These are phyloP conservation scores for Astreopora myriophthalma DNA, from an alignment of 64 coral and sea anemone species.

Conservation along the genomic window DNA sequence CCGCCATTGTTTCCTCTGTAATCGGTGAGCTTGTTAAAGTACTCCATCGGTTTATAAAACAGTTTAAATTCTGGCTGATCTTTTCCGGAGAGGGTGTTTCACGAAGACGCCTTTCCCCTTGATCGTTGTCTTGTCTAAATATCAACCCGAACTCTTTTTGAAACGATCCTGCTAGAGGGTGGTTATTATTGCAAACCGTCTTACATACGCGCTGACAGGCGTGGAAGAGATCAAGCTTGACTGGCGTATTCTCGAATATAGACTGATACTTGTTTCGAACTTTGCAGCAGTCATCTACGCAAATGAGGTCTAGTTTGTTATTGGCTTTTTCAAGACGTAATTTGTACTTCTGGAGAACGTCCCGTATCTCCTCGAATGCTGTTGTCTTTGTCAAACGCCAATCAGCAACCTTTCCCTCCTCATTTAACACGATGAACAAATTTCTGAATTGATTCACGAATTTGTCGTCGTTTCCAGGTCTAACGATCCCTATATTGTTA, in stretches of 20 bases:
- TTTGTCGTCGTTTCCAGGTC: not conserved
- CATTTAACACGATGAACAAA: slow-evolving; percentile 32
- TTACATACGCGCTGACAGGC: slow-evolving; percentile 34
- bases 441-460: slow-evolving; percentile 35
- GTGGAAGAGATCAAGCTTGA: slow-evolving; percentile 50
- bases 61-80: slow-evolving; percentile 58
- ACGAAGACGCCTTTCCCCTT: not conserved
- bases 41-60: slow-evolving; percentile 34
- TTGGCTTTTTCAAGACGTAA: not conserved
- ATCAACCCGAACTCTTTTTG: slow-evolving; percentile 7
- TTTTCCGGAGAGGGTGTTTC: slow-evolving; percentile 15
- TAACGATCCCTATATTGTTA: slow-evolving; percentile 26
- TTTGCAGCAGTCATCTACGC: slow-evolving; percentile 48
- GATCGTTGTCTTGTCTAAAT: slow-evolving; percentile 50
- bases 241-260: not conserved
- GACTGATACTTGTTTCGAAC: not conserved
- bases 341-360: slow-evolving; percentile 26
- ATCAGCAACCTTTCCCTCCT: slow-evolving; percentile 16
- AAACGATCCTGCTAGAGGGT: not conserved
- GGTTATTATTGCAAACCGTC: not conserved
- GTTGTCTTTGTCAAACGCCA: slow-evolving; percentile 43
- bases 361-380: slow-evolving; percentile 37
- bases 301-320: slow-evolving; percentile 26
- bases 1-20: not conserved
- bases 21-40: not conserved